Conservation (phyloP, 1,140 invertebrate species). For the Danaus melanippus region DNA sequence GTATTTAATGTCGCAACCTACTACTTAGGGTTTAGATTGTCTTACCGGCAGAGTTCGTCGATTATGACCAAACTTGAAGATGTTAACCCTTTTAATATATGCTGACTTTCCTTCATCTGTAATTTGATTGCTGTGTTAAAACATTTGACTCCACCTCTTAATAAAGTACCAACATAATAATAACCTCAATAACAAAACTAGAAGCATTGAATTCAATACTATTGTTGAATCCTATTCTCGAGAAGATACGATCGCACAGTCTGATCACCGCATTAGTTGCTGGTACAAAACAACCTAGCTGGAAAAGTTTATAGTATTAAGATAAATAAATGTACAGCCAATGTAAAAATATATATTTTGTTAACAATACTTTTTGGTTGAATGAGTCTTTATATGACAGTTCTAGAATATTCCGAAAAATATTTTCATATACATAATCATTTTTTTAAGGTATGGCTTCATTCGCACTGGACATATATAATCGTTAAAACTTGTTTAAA, state of each 20-base stretch:
- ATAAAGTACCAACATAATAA: slow-evolving; percentile 3
- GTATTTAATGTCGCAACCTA: too few species aligned
- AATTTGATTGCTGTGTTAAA: slow-evolving; percentile 6
- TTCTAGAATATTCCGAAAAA: too few species aligned
- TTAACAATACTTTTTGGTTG: too few species aligned
- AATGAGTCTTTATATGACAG: too few species aligned
- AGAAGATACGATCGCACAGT: slow-evolving; percentile 85
- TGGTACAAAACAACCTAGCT: slow-evolving; percentile 91
- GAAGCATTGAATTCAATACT: slow-evolving; percentile 88
- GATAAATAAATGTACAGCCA: too few species aligned
- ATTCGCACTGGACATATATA: too few species aligned
- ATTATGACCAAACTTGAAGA: slow-evolving; percentile 85
- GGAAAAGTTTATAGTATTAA: slow-evolving; percentile 17
- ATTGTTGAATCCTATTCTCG: slow-evolving; percentile 87
- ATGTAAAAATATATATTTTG: too few species aligned
- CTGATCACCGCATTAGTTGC: slow-evolving; percentile 84
- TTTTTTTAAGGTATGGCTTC: too few species aligned
- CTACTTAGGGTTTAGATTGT: too few species aligned
- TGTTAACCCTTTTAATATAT: slow-evolving; percentile 81
- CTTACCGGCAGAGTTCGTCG: slow-evolving; percentile 86
- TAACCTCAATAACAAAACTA: slow-evolving; percentile 87
- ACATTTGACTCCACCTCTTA: too few species aligned
- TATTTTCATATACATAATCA: too few species aligned
- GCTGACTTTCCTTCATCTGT: slow-evolving; percentile 87
- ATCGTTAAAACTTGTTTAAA: too few species aligned